These are phyloP conservation scores for Argentina silus DNA, from an alignment of 2,797 vertebrate genomes.

Conservation along the genomic window DNA sequence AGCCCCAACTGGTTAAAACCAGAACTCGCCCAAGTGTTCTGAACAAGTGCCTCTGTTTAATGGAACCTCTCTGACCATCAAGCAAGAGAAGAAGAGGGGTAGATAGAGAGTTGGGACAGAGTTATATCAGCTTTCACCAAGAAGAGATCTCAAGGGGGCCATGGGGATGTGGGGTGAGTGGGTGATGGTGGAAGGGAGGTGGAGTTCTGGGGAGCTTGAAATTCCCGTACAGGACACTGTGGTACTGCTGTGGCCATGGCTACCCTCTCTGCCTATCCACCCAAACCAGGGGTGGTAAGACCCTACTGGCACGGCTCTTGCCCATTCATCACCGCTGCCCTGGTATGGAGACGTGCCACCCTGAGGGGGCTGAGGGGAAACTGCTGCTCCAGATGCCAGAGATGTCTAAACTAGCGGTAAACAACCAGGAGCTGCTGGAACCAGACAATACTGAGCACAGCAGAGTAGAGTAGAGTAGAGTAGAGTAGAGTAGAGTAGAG, in stretches of 20 bases:
- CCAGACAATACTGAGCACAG: no score
- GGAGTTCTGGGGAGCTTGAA: neutral
- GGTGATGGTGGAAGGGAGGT: neutral
- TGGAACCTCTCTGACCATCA: neutral
- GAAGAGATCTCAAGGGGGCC: neutral
- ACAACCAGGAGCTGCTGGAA: neutral
- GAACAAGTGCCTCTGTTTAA: neutral
- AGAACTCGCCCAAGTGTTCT: neutral
- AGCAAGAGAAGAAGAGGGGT: neutral
- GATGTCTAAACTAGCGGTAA: neutral
- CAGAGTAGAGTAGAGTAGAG: neutral
- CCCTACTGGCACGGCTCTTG: slow-evolving; percentile 8
- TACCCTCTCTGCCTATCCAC: slow-evolving; percentile 12
- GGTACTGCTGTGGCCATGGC: slow-evolving; percentile 30
- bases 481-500: neutral
- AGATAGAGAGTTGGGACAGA: neutral
- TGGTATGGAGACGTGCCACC: neutral
- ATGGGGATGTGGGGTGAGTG: neutral
- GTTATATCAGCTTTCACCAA: neutral
- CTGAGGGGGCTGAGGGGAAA: neutral
- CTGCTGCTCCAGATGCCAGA: neutral
- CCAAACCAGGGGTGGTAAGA: slow-evolving; percentile 8
- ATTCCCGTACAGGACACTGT: neutral
- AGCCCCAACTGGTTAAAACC: slow-evolving; percentile 34
- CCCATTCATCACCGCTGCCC: slow-evolving; percentile 18